Conservation (phyloP, 2,113 vertebrate species). For the Fregetta grallaria region DNA sequence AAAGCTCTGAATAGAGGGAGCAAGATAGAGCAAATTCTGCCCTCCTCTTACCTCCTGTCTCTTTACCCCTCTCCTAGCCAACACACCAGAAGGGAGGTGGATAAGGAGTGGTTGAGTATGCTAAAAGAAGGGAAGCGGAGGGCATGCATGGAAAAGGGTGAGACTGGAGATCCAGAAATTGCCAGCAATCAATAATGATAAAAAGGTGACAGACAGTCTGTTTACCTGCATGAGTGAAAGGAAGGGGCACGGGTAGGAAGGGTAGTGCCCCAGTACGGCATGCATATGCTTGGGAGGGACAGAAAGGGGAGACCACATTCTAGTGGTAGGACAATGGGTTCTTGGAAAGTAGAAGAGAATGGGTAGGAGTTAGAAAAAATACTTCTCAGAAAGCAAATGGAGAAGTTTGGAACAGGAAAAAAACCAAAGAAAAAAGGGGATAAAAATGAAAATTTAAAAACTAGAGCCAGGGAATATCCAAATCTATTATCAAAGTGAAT, state of each 20-base stretch:
- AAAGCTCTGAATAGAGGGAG: neutral
- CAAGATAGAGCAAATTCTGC: neutral
- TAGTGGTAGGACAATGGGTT: neutral
- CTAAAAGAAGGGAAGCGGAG: neutral
- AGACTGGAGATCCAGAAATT: neutral
- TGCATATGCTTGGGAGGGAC: fast-evolving
- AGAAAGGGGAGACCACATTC: neutral
- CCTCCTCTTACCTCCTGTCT: neutral
- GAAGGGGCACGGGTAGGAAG: fast-evolving
- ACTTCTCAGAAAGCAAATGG: neutral
- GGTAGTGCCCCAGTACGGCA: neutral
- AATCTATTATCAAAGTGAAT: neutral
- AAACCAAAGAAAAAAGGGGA: neutral
- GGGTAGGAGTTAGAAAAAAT: neutral
- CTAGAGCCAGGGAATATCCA: neutral
- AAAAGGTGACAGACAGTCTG: neutral
- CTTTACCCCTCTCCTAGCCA: neutral
- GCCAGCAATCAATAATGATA: neutral
- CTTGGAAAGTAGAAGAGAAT: neutral
- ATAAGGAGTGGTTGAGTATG: neutral
- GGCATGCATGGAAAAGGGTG: neutral
- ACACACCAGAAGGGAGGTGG: neutral
- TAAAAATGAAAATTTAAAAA: neutral
- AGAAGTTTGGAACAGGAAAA: neutral
- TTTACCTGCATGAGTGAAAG: neutral